Base-by-base conservation (phyloP, 2,113 vertebrate genomes). In the Zosterops borbonicus region DNA sequence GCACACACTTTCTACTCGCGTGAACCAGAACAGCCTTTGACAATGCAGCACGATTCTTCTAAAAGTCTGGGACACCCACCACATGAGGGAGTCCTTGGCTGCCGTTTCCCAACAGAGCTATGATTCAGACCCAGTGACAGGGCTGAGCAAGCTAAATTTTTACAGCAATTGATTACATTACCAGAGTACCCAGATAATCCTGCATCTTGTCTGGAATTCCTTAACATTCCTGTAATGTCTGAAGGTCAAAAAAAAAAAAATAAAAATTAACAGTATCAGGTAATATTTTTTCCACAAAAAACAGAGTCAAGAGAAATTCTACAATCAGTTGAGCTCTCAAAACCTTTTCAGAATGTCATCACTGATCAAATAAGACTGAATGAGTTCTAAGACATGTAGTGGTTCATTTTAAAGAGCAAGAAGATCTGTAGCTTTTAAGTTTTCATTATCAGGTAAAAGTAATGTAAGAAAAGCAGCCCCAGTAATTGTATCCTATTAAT, bases 31-130 rank as follows among this genome's bases (percentile, higher is more conserved):
- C 17, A 20, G 12, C 5, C 23, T 31, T 18, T 35, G 11, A 17
- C 22, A 24, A 5, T 0, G 14, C 21, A 1, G 39, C 8, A 47
- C 1, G 6, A 55, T 2, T 25, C 16, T 59, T 58, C 2, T 9
- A 21, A 3, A 73, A 62, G 37, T 33, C 5, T 60, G n/a, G 18
- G 33, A 60, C 67, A 93, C 83, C 79, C 56, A 42, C 90, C 95
- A 94, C 95, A 94, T 22, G 85, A 95, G 95, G 96, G 95, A 96
- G 95, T 50, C 79, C 92, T 96, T 71, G 77, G 52, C 89, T 89
- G 56, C 53, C 5, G 3, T 76, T 94, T 93, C 31, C 42, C 11
- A 2, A 8, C 58, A 19, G 19, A 74, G 41, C 21, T 11, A 14
- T 5, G 8, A 39, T 9, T 27, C 59, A 28, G 59, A 53, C 12